Evolutionary conservation across 2,888 invertebrate species (phyloP), one percentile per base, ranked within the genome.

Genomic region (Trisateles emortualis): DNA sequence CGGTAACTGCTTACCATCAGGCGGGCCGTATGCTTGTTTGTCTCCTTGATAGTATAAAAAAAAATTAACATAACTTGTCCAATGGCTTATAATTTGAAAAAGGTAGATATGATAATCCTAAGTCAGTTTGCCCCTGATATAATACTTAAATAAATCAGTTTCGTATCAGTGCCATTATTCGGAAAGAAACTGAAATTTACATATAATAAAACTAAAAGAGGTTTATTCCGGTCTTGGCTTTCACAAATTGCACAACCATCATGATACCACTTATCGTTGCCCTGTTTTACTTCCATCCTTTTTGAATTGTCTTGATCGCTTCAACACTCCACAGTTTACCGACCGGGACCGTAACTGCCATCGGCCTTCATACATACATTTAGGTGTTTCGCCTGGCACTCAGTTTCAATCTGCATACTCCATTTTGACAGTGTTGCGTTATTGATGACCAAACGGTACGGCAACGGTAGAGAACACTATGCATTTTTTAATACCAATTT

Each of bases 401-500:
- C 66, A 39, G 52, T 52, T 63, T 63, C 64, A 67, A 71, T 71
- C 59, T 71, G 54, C 52, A 56, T 59, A 50, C 42, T 47, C 42
- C 22, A 51, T 46, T 49, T 52, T 71, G 59, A 62, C 48, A 26
- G 51, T 43, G 10, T 36, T 65, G 33, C 41, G 52, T 52, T 67
- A 71, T 67, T 67, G 60, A 71, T 67, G 59, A 36, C 55, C 45
- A 19, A 39, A 1, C 29, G 24, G 35, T 11, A 36, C 30, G 39
- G 36, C 46, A 33, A 13, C 22, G n/a, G 30, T 4, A 62, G 54
- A 33, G 33, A 48, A 51, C 47, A 26, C 41, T 49, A 50, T 62
- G 43, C 51, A 70, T 62, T 66, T 66, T 60, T 67, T 66, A 66
- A 59, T 30, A 56, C 41, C 56, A 63, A 57, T 71, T 59, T 57